Percentiles rank a stretch among this genome's conserved stretches.
phyloP scores from a whole-genome alignment of 2,797 vertebrate genomes.

The Brachymystax lenok region DNA sequence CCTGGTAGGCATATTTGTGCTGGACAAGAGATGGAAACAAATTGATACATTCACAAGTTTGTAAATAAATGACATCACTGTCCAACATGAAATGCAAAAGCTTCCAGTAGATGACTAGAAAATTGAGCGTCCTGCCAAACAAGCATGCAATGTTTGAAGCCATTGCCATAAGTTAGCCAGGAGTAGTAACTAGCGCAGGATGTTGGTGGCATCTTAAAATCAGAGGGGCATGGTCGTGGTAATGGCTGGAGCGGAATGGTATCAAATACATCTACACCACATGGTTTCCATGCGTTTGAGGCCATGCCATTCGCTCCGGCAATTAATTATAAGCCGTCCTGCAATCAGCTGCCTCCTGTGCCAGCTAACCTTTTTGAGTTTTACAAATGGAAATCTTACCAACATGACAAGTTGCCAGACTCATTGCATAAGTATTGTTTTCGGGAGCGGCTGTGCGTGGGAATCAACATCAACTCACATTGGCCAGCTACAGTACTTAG shows the following conservation, averaged over 20 bases:
- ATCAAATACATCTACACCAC: too few relatives aligned
- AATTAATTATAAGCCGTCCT: too few relatives aligned
- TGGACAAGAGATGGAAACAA: slow-evolving; percentile 54
- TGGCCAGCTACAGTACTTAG: background rate
- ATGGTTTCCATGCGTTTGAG: too few relatives aligned
- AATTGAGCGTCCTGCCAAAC: background rate
- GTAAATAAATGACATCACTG: background rate
- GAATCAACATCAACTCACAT: background rate
- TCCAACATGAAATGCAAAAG: background rate
- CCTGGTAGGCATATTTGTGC: slow-evolving; percentile 98
- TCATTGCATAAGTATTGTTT: background rate
- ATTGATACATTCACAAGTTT: background rate
- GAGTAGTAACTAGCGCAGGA: too few relatives aligned
- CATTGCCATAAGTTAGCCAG: background rate
- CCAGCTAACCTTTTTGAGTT: background rate
- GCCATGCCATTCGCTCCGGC: too few relatives aligned
- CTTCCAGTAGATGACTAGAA: background rate
- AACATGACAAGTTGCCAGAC: background rate
- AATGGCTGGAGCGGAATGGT: too few relatives aligned
- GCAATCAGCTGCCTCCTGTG: too few relatives aligned
- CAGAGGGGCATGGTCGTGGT: too few relatives aligned
- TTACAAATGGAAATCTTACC: background rate
- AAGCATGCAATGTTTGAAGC: background rate
- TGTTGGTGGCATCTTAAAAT: too few relatives aligned
- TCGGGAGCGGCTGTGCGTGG: background rate